These are phyloP conservation scores for Phrynosoma blainvillii DNA, from an alignment of 2,113 vertebrate species.

Conservation along the genomic window DNA sequence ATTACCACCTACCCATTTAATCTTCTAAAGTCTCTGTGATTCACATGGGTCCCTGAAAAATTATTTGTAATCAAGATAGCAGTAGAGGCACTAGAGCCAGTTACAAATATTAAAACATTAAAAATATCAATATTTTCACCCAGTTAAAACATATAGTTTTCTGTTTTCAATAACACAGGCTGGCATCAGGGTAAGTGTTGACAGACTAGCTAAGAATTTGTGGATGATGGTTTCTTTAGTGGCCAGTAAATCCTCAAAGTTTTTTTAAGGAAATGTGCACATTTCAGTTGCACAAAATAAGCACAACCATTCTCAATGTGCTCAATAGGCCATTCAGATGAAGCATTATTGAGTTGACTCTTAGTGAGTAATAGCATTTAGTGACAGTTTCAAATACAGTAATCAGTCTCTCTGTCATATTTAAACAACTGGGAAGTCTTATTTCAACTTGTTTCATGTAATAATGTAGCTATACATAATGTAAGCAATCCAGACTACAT, in stretches of 20 bases:
- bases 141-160: too few relatives aligned
- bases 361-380: constrained; percentile 59
- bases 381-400: constrained; percentile 47
- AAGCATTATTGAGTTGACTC: constrained; percentile 53
- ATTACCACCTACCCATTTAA: too few relatives aligned
- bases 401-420: constrained; percentile 47
- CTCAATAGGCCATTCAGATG: constrained; percentile 38
- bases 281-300: constrained; percentile 10
- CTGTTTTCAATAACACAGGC: too few relatives aligned
- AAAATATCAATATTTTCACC: too few relatives aligned
- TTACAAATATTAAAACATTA: too few relatives aligned
- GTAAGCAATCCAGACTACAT: neutral
- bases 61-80: too few relatives aligned
- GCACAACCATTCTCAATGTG: constrained; percentile 41
- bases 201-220: neutral
- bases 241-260: constrained; percentile 34
- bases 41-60: too few relatives aligned
- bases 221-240: constrained; percentile 23
- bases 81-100: too few relatives aligned
- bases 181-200: too few relatives aligned
- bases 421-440: constrained; percentile 6
- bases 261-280: neutral
- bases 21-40: too few relatives aligned
- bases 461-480: constrained; percentile 12
- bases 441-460: constrained; percentile 35